phyloP scores from a whole-genome alignment of 2,113 vertebrate genomes.

The Pygoscelis adeliae region DNA sequence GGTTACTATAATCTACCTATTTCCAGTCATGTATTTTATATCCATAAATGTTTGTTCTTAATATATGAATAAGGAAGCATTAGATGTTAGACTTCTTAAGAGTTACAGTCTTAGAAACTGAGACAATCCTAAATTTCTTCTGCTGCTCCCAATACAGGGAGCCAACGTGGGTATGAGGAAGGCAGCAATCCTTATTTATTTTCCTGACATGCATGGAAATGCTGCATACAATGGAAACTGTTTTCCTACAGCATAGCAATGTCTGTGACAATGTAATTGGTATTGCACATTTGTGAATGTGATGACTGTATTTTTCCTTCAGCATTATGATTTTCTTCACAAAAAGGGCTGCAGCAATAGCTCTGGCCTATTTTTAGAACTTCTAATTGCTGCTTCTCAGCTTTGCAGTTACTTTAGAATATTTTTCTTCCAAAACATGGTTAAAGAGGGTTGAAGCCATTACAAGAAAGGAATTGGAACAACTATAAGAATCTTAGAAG shows the following conservation, averaged over 20 bases:
- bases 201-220: not conserved
- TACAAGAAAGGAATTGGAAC: not conserved
- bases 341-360: not conserved
- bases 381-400: not conserved
- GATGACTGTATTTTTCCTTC: not conserved
- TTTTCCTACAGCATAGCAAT: not conserved
- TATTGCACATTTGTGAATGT: not conserved
- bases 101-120: not conserved
- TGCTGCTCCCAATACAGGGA: not conserved
- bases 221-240: not conserved
- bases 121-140: not conserved
- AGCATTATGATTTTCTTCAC: rapidly evolving
- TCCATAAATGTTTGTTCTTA: not conserved
- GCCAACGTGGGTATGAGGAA: not conserved
- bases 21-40: not conserved
- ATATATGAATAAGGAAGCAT: not conserved
- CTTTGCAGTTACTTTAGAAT: not conserved
- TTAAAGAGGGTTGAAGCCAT: not conserved
- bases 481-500: not conserved
- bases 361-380: not conserved
- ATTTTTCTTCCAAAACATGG: not conserved
- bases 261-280: not conserved
- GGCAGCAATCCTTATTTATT: not conserved
- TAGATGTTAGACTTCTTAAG: not conserved
- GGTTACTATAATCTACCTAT: not conserved